Evolutionary conservation across 2,797 vertebrate genomes (phyloP).

Genomic region (Hippopotamyrus pictus): DNA sequence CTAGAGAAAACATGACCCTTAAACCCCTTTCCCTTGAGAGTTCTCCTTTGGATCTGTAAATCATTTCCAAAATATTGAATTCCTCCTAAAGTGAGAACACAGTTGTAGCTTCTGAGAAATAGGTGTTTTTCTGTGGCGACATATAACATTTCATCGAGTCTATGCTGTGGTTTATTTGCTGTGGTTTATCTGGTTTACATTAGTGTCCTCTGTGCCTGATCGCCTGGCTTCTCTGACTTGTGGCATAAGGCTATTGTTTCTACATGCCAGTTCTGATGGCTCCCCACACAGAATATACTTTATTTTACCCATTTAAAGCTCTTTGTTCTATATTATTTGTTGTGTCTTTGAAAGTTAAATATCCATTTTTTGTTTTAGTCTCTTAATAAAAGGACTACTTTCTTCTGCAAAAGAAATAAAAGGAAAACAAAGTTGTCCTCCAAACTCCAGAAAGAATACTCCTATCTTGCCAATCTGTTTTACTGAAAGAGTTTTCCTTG

Average conservation of each 20-base stretch:
- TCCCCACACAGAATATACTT: slow-evolving; percentile 20
- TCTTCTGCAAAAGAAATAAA: slow-evolving; percentile 2
- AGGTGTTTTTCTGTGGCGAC: slow-evolving; percentile 46
- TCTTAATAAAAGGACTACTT: neutral
- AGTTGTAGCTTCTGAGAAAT: slow-evolving; percentile 45
- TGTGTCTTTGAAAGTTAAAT: slow-evolving; percentile 17
- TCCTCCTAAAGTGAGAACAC: slow-evolving; percentile 48
- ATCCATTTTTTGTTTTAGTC: neutral
- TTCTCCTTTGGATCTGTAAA: slow-evolving; percentile 49
- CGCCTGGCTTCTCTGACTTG: slow-evolving; percentile 22
- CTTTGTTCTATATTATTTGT: slow-evolving; percentile 24
- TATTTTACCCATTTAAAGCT: slow-evolving; percentile 18
- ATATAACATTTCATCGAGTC: slow-evolving; percentile 51
- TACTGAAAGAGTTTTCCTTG: slow-evolving; percentile 9
- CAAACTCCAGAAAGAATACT: neutral
- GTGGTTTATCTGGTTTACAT: slow-evolving; percentile 44
- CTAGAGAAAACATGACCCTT: slow-evolving; percentile 37
- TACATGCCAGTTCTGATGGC: slow-evolving; percentile 5
- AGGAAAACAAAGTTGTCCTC: neutral
- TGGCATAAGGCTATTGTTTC: slow-evolving; percentile 17
- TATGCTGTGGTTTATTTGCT: slow-evolving; percentile 56
- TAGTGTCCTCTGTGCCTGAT: slow-evolving; percentile 25
- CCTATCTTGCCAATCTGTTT: neutral
- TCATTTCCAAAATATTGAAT: slow-evolving; percentile 44
- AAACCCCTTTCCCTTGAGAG: slow-evolving; percentile 41